Conservation (phyloP, 2,113 vertebrate genomes). For the Salvelinus alpinus region DNA sequence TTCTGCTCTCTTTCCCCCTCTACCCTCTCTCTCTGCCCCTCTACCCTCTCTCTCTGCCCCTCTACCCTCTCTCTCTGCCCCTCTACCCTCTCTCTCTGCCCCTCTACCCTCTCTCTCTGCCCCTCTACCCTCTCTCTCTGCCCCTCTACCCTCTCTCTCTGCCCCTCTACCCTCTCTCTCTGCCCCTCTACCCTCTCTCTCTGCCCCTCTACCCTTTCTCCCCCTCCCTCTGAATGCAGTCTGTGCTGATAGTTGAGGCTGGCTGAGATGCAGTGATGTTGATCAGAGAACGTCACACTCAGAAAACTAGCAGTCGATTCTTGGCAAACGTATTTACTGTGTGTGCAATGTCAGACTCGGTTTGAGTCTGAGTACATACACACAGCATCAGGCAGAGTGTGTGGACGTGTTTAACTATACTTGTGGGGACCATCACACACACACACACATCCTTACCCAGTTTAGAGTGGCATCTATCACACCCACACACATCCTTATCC, state of each 20-base stretch:
- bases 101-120: not conserved
- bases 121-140: no score
- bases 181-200: not conserved
- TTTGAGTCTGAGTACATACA: not conserved
- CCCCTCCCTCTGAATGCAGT: not conserved
- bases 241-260: not conserved
- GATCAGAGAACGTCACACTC: not conserved
- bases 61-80: no score
- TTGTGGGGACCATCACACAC: no score
- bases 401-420: not conserved
- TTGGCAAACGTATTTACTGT: not conserved
- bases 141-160: no score
- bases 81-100: no score
- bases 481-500: no score
- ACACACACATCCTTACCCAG: no score
- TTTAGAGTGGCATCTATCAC: no score
- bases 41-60: no score
- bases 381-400: not conserved
- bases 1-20: conserved; percentile 2
- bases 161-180: not conserved
- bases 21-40: no score
- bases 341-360: not conserved
- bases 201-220: no score
- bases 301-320: not conserved
- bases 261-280: not conserved